Percentiles rank a stretch among this genome's conserved stretches.
phyloP scores from a whole-genome alignment of 2,888 invertebrate genomes.

The Maniola hyperantus region DNA sequence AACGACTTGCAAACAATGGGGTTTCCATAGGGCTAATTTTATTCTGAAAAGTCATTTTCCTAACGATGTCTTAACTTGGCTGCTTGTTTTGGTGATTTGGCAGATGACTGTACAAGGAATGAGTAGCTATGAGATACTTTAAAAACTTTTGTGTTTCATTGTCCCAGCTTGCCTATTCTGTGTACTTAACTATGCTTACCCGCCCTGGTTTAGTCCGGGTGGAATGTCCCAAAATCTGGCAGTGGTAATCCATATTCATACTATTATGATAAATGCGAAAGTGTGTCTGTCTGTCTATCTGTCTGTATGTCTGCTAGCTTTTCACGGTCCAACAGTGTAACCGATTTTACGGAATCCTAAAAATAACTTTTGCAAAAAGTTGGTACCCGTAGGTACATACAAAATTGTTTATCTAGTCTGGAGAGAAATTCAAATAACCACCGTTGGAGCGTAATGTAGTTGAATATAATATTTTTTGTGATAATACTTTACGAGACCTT shows the following conservation, averaged over 20 bases:
- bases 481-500: background rate
- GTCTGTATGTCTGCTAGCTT: no score
- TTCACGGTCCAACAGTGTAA: no score
- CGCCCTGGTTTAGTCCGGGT: no score
- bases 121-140: background rate
- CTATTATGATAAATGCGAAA: no score
- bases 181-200: no score
- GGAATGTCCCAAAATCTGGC: no score
- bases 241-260: no score
- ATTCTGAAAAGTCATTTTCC: slow-evolving; percentile 49
- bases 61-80: slow-evolving; percentile 50
- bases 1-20: slow-evolving; percentile 51
- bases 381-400: background rate
- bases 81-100: slow-evolving; percentile 22
- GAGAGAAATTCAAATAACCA: background rate
- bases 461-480: background rate
- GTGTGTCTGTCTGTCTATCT: no score
- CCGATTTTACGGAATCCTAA: no score
- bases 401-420: background rate
- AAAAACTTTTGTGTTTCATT: background rate
- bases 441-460: background rate
- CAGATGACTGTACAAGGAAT: slow-evolving; percentile 1
- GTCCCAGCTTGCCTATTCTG: background rate
- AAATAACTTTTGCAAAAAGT: background rate
- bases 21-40: slow-evolving; percentile 48